Base-by-base conservation (phyloP, 2,113 vertebrate genomes). In the Saguinus imperator region DNA sequence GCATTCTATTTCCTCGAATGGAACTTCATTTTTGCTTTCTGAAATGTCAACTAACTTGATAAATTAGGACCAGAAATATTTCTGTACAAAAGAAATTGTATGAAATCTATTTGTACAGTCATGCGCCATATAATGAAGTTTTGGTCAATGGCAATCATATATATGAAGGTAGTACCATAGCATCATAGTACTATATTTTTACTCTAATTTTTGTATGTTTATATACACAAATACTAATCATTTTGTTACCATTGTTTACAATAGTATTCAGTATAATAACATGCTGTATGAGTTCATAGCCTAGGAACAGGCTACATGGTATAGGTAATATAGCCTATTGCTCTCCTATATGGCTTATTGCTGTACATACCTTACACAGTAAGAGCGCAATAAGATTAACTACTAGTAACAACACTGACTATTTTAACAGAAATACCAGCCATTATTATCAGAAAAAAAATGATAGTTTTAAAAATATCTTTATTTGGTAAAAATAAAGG, bases 41-140 rank as follows among this genome's bases (percentile, higher is more conserved):
- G 17, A 90, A 92, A 40, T 68, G 21, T 50, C 82, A 94, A 82
- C 45, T 57, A 96, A 61, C 29, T 64, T 85, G 7, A 76, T 35
- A 94, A 87, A 95, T 58, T 64, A 83, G 18, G 61, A 55, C 10
- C n/a, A 96, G 29, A 94, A 96, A 35, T 72, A 50, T 95, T 97
- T 84, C 90, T 86, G 66, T 43, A 87, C 17, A 87, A 91, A 96
- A 85, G 91, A 84, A 80, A 93, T 35, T 58, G 6, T 27, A 87
- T 11, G 84, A 91, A 97, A 66, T 11, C 40, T 77, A 45, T 95
- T 83, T 96, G 81, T 87, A 83, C 0, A 77, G 43, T 77, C 75
- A 77, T 32, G 14, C 2, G 27, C 75, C 43, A 48, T 27, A 48
- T 48, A 29, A 77, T 27, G 7, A 48, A 27, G 27, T 18, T 48